Evolutionary conservation across 2,113 vertebrate species (phyloP).

Genomic region (Hippocampus barbouri): DNA sequence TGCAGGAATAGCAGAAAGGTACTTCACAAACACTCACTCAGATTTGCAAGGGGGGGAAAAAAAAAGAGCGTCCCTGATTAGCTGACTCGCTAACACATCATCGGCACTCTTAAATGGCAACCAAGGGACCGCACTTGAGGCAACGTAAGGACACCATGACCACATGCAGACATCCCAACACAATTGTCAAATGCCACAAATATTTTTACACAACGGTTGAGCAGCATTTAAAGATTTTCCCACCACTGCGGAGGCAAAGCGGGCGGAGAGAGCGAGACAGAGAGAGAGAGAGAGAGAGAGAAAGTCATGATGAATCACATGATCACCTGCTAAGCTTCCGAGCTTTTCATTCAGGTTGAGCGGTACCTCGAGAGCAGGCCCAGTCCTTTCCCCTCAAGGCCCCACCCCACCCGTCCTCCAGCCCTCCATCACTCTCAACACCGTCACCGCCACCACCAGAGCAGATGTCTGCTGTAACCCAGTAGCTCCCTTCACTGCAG

Average conservation of each 20-base stretch:
- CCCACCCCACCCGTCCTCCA: constrained; percentile 19
- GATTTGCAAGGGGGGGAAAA: constrained; percentile 13
- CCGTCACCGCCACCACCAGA: constrained; percentile 69
- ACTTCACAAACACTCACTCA: constrained; percentile 21
- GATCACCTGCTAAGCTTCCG: constrained; percentile 64
- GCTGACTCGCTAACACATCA: constrained; percentile 17
- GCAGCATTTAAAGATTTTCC: constrained; percentile 25
- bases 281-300: constrained; percentile 29
- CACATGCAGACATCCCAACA: constrained; percentile 7
- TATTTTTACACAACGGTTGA: neutral
- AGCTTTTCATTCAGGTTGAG: constrained; percentile 70
- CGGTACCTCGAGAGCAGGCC: constrained; percentile 59
- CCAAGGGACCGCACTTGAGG: constrained; percentile 2
- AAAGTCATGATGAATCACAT: constrained; percentile 67
- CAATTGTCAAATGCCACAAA: constrained; percentile 22
- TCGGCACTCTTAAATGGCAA: constrained; percentile 17
- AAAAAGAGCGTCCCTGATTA: constrained; percentile 14
- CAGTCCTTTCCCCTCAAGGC: constrained; percentile 38
- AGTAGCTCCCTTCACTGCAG: constrained; percentile 76
- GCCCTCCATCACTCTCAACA: constrained; percentile 55
- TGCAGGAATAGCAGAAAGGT: constrained; percentile 7
- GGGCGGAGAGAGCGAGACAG: constrained; percentile 5
- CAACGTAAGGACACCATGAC: constrained; percentile 17
- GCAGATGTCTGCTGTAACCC: constrained; percentile 82
- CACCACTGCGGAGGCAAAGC: constrained; percentile 39